These are phyloP conservation scores for Epicampocera succincta DNA, from an alignment of 2,888 invertebrate species.

Conservation along the genomic window DNA sequence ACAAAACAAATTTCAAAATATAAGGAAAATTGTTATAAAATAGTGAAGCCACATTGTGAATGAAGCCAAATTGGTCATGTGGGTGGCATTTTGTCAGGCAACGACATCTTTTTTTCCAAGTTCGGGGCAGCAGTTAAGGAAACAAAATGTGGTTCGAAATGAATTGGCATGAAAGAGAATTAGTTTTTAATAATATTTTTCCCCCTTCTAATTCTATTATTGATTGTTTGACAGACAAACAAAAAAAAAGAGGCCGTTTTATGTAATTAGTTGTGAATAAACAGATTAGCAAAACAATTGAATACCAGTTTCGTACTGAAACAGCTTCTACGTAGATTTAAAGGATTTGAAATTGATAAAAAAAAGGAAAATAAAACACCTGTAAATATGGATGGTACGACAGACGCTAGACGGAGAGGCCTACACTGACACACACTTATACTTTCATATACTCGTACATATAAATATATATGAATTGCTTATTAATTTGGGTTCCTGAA, in stretches of 20 bases:
- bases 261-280: neutral
- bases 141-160: slow-evolving; percentile 14
- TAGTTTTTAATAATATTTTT: slow-evolving; percentile 40
- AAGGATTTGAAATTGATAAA: neutral
- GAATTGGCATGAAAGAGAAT: slow-evolving; percentile 52
- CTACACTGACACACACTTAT: no score
- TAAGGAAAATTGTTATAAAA: slow-evolving; percentile 22
- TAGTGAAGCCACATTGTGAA: slow-evolving; percentile 49
- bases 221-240: slow-evolving; percentile 9
- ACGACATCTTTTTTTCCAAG: neutral
- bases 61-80: slow-evolving; percentile 46
- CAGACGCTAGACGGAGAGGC: neutral
- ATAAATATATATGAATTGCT: neutral
- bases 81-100: slow-evolving; percentile 47
- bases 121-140: slow-evolving; percentile 27
- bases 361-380: slow-evolving; percentile 17
- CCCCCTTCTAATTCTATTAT: neutral
- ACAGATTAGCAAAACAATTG: slow-evolving; percentile 26
- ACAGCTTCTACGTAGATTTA: slow-evolving; percentile 11
- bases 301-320: neutral
- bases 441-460: neutral
- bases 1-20: neutral
- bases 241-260: neutral
- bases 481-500: no score
- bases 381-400: neutral